Conservation (phyloP, 2,888 invertebrate genomes). For the Sicus ferrugineus region DNA sequence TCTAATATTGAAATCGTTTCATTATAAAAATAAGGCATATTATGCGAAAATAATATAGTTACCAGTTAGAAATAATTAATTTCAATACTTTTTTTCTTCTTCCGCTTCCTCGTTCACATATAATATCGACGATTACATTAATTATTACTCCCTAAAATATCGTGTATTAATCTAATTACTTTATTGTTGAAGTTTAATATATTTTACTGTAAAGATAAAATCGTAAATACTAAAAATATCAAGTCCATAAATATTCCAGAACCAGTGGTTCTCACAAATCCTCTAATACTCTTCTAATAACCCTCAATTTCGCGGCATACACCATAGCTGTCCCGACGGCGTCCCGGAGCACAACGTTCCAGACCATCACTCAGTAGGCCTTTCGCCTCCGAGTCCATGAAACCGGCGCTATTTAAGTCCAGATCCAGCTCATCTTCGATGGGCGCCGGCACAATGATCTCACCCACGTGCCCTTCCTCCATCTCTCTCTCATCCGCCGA, state of each 20-base stretch:
- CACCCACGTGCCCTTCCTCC: conserved; percentile 49
- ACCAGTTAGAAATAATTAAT: no score
- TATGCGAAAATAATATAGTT: no score
- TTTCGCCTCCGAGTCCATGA: conserved; percentile 58
- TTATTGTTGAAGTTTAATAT: neutral
- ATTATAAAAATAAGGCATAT: no score
- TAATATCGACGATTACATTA: no score
- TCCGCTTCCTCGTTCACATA: no score
- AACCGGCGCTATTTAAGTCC: conserved; percentile 45
- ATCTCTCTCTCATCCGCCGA: conserved; percentile 41
- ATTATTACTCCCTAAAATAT: no score
- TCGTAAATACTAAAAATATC: conserved; percentile 14
- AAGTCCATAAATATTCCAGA: conserved; percentile 29
- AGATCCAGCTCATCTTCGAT: conserved; percentile 49
- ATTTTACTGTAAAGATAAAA: neutral
- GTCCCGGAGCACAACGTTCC: conserved; percentile 79
- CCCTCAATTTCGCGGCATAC: conserved; percentile 67
- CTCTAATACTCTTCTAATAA: conserved; percentile 47
- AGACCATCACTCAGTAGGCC: conserved; percentile 70
- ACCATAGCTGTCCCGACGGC: conserved; percentile 74
- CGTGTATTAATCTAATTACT: no score
- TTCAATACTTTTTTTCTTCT: no score
- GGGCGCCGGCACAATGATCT: conserved; percentile 42
- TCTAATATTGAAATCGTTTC: no score
- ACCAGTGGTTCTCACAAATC: neutral